Conservation (phyloP, 1,140 invertebrate genomes). For the Lepidurus arcticus region DNA sequence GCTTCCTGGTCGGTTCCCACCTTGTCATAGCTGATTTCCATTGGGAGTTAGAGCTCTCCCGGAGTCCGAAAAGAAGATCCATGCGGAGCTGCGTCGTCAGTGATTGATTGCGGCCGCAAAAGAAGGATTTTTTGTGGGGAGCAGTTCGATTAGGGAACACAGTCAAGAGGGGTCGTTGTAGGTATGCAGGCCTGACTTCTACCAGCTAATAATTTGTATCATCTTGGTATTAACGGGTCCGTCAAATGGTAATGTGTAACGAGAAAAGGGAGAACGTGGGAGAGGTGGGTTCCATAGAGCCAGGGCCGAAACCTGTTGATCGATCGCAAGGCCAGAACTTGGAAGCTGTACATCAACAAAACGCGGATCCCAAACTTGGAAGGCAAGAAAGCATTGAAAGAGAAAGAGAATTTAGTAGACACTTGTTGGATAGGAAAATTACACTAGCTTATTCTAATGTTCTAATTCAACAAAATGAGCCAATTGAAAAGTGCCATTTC, state of each 20-base stretch:
- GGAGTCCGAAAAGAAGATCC: not conserved
- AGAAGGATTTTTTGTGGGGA: not conserved
- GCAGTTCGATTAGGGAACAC: not conserved
- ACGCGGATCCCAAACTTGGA: not conserved
- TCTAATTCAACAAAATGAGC: too few relatives aligned
- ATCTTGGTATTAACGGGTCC: not conserved
- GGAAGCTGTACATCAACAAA: not conserved
- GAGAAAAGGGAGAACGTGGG: not conserved
- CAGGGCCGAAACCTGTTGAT: constrained; percentile 9
- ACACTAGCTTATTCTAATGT: too few relatives aligned
- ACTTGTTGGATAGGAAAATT: too few relatives aligned
- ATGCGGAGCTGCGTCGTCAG: not conserved
- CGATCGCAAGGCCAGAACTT: not conserved
- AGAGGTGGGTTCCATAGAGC: not conserved
- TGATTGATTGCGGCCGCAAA: not conserved
- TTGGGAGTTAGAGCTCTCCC: not conserved
- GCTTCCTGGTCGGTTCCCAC: not conserved
- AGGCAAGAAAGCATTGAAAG: too few relatives aligned
- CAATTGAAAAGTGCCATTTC: too few relatives aligned
- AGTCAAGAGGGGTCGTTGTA: not conserved
- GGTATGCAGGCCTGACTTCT: not conserved
- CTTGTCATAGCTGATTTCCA: not conserved
- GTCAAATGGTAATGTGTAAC: not conserved
- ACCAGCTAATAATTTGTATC: not conserved
- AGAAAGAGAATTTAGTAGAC: too few relatives aligned